phyloP scores from a whole-genome alignment of 2,888 invertebrate genomes.

The Latheticus oryzae region DNA sequence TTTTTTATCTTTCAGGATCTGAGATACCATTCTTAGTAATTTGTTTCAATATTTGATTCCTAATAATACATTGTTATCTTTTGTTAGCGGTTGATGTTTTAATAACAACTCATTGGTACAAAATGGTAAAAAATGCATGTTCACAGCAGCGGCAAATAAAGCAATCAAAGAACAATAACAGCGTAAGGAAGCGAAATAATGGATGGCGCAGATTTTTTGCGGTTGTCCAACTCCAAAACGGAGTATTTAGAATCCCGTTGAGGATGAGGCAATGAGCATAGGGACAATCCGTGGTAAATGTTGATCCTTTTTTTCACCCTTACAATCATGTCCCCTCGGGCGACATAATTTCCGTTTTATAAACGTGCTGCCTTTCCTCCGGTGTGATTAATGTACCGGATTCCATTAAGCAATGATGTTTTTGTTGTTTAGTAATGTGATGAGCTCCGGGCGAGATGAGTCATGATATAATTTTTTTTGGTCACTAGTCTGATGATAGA shows the following conservation, averaged over 20 bases:
- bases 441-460: constrained; percentile 54
- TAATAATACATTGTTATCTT: no score
- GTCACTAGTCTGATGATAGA: no score
- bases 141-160: constrained; percentile 42
- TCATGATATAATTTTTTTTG: constrained; percentile 46
- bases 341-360: constrained; percentile 66
- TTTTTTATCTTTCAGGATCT: no score
- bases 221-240: constrained; percentile 43
- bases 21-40: no score
- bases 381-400: constrained; percentile 64
- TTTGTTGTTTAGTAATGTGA: constrained; percentile 60
- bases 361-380: constrained; percentile 58
- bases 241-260: constrained; percentile 42
- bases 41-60: no score
- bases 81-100: neutral
- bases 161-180: constrained; percentile 46
- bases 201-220: constrained; percentile 43
- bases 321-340: constrained; percentile 61
- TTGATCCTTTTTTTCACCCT: constrained; percentile 58
- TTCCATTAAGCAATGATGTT: constrained; percentile 65
- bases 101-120: neutral
- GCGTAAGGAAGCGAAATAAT: constrained; percentile 43
- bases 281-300: constrained; percentile 46
- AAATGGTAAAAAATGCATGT: constrained; percentile 33
- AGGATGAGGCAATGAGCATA: constrained; percentile 37